These are phyloP conservation scores for Dyspetes luteomarginatus DNA, from an alignment of 2,888 invertebrate species.

Conservation along the genomic window DNA sequence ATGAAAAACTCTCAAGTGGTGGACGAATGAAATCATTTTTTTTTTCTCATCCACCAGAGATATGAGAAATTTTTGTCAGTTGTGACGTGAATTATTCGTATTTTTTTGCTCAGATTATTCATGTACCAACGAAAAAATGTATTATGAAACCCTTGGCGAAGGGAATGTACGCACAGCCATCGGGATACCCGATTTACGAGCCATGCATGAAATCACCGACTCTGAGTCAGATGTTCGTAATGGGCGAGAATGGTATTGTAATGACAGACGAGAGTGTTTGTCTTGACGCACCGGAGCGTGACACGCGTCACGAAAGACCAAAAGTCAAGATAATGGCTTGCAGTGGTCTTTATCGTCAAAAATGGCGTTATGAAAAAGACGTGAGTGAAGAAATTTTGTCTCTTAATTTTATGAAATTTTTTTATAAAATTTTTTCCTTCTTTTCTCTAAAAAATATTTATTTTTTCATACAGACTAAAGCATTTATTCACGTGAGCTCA, in stretches of 20 bases:
- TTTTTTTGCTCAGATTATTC: conserved; percentile 83
- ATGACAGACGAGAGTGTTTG: conserved; percentile 96
- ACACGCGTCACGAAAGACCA: conserved; percentile 84
- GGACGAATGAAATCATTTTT: too few relatives aligned
- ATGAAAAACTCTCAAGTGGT: too few relatives aligned
- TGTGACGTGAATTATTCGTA: neutral
- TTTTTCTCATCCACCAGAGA: too few relatives aligned
- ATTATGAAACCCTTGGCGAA: conserved; percentile 87
- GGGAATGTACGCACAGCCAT: conserved; percentile 87
- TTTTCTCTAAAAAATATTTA: conserved; percentile 32
- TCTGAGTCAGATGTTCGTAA: conserved; percentile 89
- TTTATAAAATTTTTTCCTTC: too few relatives aligned
- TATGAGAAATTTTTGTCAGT: too few relatives aligned
- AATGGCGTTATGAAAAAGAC: conserved; percentile 87
- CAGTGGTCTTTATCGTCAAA: conserved; percentile 87
- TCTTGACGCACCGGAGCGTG: conserved; percentile 88
- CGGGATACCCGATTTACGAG: conserved; percentile 88
- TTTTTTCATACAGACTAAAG: conserved; percentile 81
- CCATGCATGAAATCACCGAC: conserved; percentile 86
- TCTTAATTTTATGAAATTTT: too few relatives aligned
- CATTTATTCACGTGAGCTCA: conserved; percentile 85
- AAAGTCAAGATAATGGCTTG: conserved; percentile 90
- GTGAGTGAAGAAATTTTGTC: conserved; percentile 76
- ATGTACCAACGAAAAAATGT: conserved; percentile 85
- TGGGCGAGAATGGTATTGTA: conserved; percentile 88